Conservation (phyloP, 2,113 vertebrate genomes). For the Rhodinocichla rosea region DNA sequence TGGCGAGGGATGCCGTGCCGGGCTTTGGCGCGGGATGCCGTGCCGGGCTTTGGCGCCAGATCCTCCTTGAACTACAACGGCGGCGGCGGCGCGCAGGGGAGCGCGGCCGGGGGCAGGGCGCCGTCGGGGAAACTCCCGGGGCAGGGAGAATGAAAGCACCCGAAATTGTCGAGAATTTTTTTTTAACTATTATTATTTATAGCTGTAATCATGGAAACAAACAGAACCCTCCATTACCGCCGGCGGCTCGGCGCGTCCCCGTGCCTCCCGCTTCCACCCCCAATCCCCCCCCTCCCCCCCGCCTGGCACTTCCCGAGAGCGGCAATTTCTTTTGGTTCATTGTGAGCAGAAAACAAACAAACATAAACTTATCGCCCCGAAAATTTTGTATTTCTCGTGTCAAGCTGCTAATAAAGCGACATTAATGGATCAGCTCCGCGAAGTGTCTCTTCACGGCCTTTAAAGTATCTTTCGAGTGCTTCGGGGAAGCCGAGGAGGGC, state of each 20-base stretch:
- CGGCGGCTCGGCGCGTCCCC: neutral
- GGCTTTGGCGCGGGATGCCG: neutral
- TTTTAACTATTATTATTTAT: conserved; percentile 32
- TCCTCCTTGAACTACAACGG: too few relatives aligned
- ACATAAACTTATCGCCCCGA: conserved; percentile 37
- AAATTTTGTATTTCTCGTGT: conserved; percentile 16
- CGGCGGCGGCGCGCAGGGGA: neutral
- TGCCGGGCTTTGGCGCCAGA: neutral
- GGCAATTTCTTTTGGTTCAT: conserved; percentile 33
- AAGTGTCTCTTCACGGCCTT: neutral
- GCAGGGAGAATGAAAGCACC: neutral
- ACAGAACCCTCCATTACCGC: conserved; percentile 24
- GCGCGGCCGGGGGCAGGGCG: neutral
- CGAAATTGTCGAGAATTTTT: neutral
- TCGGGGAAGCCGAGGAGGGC: neutral
- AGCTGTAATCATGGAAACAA: conserved; percentile 47
- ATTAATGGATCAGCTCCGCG: neutral
- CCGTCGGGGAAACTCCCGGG: neutral
- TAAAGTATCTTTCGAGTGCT: neutral
- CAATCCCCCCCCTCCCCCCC: neutral
- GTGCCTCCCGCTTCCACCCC: neutral
- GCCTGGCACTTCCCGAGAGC: neutral
- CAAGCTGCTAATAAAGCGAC: conserved; percentile 18
- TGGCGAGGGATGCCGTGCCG: neutral
- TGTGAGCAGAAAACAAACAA: conserved; percentile 35